phyloP scores from a whole-genome alignment of 2,888 invertebrate genomes.

The Agapostemon virescens region DNA sequence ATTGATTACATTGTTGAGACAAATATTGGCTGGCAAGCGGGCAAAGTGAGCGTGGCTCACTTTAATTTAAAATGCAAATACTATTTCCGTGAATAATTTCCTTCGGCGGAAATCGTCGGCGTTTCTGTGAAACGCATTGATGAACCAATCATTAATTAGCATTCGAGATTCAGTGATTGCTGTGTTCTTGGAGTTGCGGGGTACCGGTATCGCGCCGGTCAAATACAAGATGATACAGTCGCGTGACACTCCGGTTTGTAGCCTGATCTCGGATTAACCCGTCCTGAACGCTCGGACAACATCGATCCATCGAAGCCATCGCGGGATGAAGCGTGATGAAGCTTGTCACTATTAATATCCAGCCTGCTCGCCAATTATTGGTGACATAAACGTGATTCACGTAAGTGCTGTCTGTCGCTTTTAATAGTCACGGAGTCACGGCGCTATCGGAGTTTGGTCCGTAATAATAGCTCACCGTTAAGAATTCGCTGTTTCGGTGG shows the following conservation, averaged over 20 bases:
- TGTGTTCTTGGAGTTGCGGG: background rate
- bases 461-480: background rate
- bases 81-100: background rate
- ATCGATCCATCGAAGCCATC: conserved; percentile 52
- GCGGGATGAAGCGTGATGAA: conserved; percentile 24
- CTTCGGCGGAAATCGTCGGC: too few species aligned
- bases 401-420: conserved; percentile 41
- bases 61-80: background rate
- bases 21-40: background rate
- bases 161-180: background rate
- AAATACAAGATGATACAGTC: conserved; percentile 4
- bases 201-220: background rate
- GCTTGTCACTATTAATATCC: conserved; percentile 51
- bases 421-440: conserved; percentile 30
- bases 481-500: background rate
- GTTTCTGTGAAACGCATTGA: background rate
- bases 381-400: conserved; percentile 44
- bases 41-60: background rate
- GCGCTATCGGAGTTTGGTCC: background rate
- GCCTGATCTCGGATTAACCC: conserved; percentile 36
- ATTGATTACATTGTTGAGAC: background rate
- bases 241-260: conserved; percentile 13
- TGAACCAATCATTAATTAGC: background rate
- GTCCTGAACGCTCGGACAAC: conserved; percentile 33
- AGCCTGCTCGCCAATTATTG: conserved; percentile 33